A percentile compares a stretch with the other conserved stretches of the same genome.
Evolutionary conservation across 2,888 invertebrate species (phyloP).

Genomic region (Meiosimyza platycephala): DNA sequence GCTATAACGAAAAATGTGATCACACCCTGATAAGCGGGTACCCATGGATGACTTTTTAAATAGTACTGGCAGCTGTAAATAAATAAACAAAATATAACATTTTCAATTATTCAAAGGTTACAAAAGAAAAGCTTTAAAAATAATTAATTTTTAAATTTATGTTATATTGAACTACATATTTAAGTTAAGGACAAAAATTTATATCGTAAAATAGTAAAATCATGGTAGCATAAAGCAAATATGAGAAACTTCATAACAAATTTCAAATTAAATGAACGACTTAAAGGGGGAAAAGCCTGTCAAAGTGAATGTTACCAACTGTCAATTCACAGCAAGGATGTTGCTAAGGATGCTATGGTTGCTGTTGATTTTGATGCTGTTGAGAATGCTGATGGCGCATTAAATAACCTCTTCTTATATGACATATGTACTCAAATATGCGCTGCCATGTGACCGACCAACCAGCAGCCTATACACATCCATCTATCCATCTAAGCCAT

Average conservation of each 20-base stretch:
- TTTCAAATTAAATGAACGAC: neutral
- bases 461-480: too few species aligned
- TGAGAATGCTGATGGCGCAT: conserved; percentile 12
- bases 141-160: too few species aligned
- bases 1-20: conserved; percentile 97
- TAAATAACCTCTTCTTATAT: conserved; percentile 6
- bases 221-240: neutral
- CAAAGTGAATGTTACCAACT: too few species aligned
- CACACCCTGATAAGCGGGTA: conserved; percentile 92
- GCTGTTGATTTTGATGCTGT: neutral
- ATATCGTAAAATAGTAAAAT: neutral
- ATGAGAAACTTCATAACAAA: neutral
- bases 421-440: conserved; percentile 8
- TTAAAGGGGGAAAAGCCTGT: neutral
- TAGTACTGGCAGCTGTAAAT: conserved; percentile 86
- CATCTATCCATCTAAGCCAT: too few species aligned
- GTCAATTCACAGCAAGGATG: neutral
- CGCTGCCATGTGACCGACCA: too few species aligned
- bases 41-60: conserved; percentile 85
- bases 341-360: neutral
- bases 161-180: too few species aligned
- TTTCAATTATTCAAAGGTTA: conserved; percentile 1
- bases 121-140: too few species aligned
- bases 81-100: conserved; percentile 29
- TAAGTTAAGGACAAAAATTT: neutral